These are phyloP conservation scores for Rutilus rutilus DNA, from an alignment of 2,113 vertebrate genomes.

Conservation along the genomic window DNA sequence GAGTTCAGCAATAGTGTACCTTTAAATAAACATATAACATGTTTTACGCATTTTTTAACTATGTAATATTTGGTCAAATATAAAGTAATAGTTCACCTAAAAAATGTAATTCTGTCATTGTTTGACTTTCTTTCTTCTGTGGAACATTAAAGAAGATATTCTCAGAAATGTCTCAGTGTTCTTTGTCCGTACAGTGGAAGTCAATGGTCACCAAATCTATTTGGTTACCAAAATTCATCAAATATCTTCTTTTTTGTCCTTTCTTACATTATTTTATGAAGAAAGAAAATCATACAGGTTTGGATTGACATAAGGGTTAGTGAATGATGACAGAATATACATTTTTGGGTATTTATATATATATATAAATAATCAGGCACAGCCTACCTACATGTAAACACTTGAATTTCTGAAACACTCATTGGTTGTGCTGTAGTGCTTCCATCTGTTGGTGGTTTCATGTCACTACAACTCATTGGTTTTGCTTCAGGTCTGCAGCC, in stretches of 20 bases:
- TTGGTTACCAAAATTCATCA: not conserved
- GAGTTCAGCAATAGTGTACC: too few relatives aligned
- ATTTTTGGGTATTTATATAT: not conserved
- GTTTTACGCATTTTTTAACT: too few relatives aligned
- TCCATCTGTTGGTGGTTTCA: slow-evolving; percentile 68
- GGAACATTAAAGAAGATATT: not conserved
- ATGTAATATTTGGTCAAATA: not conserved
- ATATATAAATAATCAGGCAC: not conserved
- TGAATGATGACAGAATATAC: not conserved
- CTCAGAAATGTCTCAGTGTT: not conserved
- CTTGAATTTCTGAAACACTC: too few relatives aligned
- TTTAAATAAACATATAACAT: too few relatives aligned
- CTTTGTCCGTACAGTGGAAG: not conserved
- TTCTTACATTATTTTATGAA: not conserved
- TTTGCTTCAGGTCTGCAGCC: slow-evolving; percentile 43
- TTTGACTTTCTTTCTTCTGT: not conserved
- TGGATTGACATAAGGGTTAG: not conserved
- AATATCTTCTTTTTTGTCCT: not conserved
- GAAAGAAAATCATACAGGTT: not conserved
- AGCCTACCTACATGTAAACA: not conserved
- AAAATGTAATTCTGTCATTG: not conserved
- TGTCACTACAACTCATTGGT: not conserved
- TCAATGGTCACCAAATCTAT: not conserved
- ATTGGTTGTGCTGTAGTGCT: slow-evolving; percentile 45
- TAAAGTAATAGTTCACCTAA: not conserved